Base-by-base conservation (phyloP, 2,113 vertebrate genomes). In the Rhinolophus ferrumequinum region DNA sequence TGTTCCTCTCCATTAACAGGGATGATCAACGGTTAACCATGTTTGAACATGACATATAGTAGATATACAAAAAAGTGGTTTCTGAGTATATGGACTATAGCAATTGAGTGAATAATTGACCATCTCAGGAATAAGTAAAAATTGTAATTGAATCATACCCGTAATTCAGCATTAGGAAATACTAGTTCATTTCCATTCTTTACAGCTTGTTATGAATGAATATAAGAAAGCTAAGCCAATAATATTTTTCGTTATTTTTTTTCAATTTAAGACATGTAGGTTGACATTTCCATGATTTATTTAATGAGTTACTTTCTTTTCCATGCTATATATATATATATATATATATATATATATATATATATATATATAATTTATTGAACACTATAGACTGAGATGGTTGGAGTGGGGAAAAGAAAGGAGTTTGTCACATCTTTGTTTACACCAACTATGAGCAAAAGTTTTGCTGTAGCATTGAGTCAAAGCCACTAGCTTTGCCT, bases 51-150 rank as follows among this genome's bases (percentile, higher is more conserved):
- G 86, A 94, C n/a, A 88, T 64, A 2, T 67, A 88, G n/a, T 50
- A 62, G 38, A 3, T 44, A 85, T 93, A 62, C 30, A 96, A 76
- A 94, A 93, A 72, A 33, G 95, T 44, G 50, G 16, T 62, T 96
- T 91, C 44, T 69, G 30, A 86, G 67, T 88, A 54, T 62, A 79
- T 91, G 41, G 66, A 72, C 47, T 94, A 64, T 58, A 35, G 47
- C 56, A 96, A 58, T 88, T 96, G 73, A 76, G 19, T 97, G 35
- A 97, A 90, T 88, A 97, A 97, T 95, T 89, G 90, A 95, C 85
- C 88, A 89, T 94, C 50, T 96, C 85, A 88, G 81, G 73, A 73
- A 97, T 97, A 98, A 77, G 35, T 77, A 64, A 94, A 96, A 93
- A 50, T 56, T 94, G 94, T 81, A 94, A 92, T 87, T 0, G 0